Conservation (phyloP, 2,113 vertebrate species). For the Cololabis saira region DNA sequence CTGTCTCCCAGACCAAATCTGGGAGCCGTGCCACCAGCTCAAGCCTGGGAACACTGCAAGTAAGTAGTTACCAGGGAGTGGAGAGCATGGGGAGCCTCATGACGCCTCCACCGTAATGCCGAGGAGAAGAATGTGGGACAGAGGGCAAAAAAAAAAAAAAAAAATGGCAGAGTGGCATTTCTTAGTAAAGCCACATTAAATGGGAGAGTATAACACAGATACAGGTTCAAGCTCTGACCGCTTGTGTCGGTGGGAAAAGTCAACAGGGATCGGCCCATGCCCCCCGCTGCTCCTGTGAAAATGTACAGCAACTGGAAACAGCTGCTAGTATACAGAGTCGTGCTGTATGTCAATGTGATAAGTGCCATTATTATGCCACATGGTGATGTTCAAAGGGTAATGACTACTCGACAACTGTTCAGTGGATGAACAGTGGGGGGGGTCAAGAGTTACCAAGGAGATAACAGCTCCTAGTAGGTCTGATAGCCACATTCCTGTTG, state of each 20-base stretch:
- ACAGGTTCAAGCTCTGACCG: neutral
- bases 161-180: constrained; percentile 26
- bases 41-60: constrained; percentile 77
- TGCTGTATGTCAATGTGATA: neutral
- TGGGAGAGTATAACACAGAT: neutral
- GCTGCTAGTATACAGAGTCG: constrained; percentile 9
- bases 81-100: constrained; percentile 32
- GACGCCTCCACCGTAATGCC: constrained; percentile 17
- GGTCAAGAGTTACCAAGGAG: neutral
- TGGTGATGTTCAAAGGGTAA: neutral
- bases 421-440: neutral
- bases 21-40: constrained; percentile 75
- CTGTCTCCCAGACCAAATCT: constrained; percentile 68
- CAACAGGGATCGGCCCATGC: neutral
- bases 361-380: neutral
- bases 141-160: constrained; percentile 11
- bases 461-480: neutral
- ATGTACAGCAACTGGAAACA: constrained; percentile 15
- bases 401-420: neutral
- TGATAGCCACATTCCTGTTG: neutral
- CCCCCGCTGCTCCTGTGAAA: neutral
- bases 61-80: constrained; percentile 67
- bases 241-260: constrained; percentile 27
- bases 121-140: constrained; percentile 25
- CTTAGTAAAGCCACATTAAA: constrained; percentile 12